These are phyloP conservation scores for Ostrea denselamellosa DNA, from an alignment of 1,140 invertebrate species.

Conservation along the genomic window DNA sequence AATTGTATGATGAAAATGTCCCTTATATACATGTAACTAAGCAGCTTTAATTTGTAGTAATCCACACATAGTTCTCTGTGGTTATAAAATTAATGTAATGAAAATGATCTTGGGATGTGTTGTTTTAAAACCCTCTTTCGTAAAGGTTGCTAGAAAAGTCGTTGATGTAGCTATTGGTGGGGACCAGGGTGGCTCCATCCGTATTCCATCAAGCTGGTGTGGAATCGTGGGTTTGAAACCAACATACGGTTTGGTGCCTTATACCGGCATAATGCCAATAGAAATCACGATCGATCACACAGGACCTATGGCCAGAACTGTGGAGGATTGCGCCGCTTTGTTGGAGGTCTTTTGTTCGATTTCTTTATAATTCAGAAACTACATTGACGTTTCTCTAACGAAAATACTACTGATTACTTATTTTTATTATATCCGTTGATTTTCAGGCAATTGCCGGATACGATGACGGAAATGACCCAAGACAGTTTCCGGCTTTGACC, in stretches of 20 bases:
- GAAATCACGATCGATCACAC: conserved; percentile 69
- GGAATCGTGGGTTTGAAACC: conserved; percentile 77
- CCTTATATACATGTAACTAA: too few species aligned
- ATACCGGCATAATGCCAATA: conserved; percentile 66
- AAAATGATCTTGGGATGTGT: too few species aligned
- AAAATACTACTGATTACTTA: neutral
- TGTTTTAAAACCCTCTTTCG: neutral
- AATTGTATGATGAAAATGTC: too few species aligned
- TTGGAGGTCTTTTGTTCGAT: conserved; percentile 62
- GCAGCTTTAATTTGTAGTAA: too few species aligned
- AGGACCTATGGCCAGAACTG: conserved; percentile 72
- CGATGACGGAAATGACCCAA: conserved; percentile 67
- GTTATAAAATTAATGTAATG: too few species aligned
- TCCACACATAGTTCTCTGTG: too few species aligned
- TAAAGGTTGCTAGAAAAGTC: conserved; percentile 58
- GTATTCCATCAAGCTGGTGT: conserved; percentile 72
- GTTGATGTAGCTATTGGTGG: conserved; percentile 73
- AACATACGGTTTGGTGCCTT: conserved; percentile 74
- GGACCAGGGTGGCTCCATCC: conserved; percentile 74
- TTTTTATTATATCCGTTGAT: conserved; percentile 18
- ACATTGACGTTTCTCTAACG: neutral
- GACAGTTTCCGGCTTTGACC: conserved; percentile 57
- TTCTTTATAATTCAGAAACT: neutral
- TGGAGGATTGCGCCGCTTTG: conserved; percentile 72
- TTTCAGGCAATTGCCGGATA: conserved; percentile 72